phyloP scores from a whole-genome alignment of 2,888 invertebrate species.

The Camponotus fellah region DNA sequence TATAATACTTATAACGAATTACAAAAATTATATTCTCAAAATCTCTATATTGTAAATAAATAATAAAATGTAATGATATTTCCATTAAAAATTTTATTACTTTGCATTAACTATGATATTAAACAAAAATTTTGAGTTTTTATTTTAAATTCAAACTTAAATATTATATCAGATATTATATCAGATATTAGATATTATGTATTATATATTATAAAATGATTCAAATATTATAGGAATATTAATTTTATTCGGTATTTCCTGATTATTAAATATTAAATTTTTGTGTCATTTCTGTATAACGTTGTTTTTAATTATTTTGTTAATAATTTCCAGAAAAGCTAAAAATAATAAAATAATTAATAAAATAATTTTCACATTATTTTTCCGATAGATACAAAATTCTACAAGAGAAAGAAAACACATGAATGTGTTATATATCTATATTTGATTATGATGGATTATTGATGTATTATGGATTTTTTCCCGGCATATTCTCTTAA shows the following conservation, averaged over 20 bases:
- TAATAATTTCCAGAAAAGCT: neutral
- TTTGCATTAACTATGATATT: neutral
- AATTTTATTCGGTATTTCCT: neutral
- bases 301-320: neutral
- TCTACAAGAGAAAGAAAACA: too few relatives aligned
- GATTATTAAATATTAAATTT: neutral
- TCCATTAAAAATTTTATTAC: neutral
- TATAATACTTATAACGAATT: neutral
- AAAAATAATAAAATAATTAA: neutral
- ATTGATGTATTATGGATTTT: too few relatives aligned
- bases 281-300: neutral
- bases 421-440: too few relatives aligned
- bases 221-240: slow-evolving; percentile 1
- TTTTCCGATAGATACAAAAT: neutral
- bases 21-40: neutral
- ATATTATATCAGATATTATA: too few relatives aligned
- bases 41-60: neutral
- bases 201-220: neutral
- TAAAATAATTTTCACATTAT: neutral
- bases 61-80: neutral
- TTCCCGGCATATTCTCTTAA: too few relatives aligned
- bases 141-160: neutral
- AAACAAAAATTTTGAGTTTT: neutral
- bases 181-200: neutral
- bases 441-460: too few relatives aligned